Evolutionary conservation across 2,113 vertebrate species (phyloP), one percentile per base, ranked within the genome.

Genomic region (Callionymus lyra): DNA sequence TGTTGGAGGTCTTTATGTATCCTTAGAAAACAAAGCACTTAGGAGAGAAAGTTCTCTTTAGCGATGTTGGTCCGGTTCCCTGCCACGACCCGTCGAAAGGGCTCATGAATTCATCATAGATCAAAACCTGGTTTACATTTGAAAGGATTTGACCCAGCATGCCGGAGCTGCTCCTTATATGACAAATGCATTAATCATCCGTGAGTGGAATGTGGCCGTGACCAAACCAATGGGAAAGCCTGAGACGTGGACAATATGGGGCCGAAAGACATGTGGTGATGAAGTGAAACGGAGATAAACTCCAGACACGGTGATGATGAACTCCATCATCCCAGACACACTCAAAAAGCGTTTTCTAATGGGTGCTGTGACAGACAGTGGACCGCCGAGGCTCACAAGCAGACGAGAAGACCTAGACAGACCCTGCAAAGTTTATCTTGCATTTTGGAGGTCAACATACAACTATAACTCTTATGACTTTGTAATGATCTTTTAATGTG

Each of bases 101-200:
- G 48, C 77, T 84, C 79, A 84, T 83, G 79, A 83, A 72, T 84
- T 81, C 76, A 81, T 84, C 79, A 82, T 63, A 76, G 70, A 79
- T 63, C 68, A 80, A 81, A 82, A 83, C 53, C 77, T 71, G 62
- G 38, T 84, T 85, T 84, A 65, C 82, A 85, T 85, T 54, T 80
- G 70, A 85, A 85, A 77, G 64, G 65, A 47, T 50, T 27, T 27
- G 58, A 76, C 70, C 56, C 38, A 11, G 64, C 59, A 70, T 21
- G 50, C 72, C 66, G 61, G 43, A 60, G 75, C 62, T 52, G 61
- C 65, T 59, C 68, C 69, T 68, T 53, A 72, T 56, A 70, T 46
- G 21, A 80, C 62, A 81, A 79, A 76, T 44, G 76, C 43, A 2
- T 60, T 77, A 81, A 81, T 73, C 66, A 64, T 68, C 66, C 73